Conservation (phyloP, 2,888 invertebrate genomes). For the Drosophila prostipennis region DNA sequence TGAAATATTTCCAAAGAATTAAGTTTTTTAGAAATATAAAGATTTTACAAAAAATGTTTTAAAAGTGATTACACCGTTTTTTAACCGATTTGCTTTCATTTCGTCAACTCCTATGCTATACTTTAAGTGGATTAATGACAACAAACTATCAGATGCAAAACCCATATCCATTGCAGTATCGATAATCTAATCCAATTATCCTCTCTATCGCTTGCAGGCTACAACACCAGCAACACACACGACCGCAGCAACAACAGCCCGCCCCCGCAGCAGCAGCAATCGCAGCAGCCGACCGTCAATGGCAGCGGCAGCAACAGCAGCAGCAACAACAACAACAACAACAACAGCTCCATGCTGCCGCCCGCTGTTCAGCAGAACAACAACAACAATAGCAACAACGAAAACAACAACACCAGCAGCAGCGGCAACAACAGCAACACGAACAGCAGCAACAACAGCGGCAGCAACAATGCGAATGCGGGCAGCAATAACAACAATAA, state of each 20-base stretch:
- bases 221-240: slow-evolving; percentile 71
- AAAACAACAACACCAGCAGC: slow-evolving; percentile 45
- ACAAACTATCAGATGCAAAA: not conserved
- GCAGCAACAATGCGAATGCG: slow-evolving; percentile 67
- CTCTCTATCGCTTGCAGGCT: slow-evolving; percentile 68
- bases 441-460: slow-evolving; percentile 44
- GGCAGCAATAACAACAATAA: slow-evolving; percentile 61
- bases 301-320: slow-evolving; percentile 33
- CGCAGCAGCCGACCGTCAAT: slow-evolving; percentile 59
- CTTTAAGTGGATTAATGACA: not conserved
- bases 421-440: slow-evolving; percentile 26
- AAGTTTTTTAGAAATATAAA: not conserved
- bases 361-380: slow-evolving; percentile 54
- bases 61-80: no score
- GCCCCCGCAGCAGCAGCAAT: slow-evolving; percentile 64
- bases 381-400: slow-evolving; percentile 34
- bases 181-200: slow-evolving; percentile 5
- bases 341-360: slow-evolving; percentile 61
- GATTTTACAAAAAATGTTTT: no score
- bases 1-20: not conserved
- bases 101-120: not conserved
- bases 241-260: slow-evolving; percentile 83
- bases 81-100: not conserved
- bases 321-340: slow-evolving; percentile 45
- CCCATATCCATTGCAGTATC: slow-evolving; percentile 2